A percentile compares a stretch with the other conserved stretches of the same genome.
These are phyloP conservation scores for Anthoptus insignis DNA, from an alignment of 2,888 invertebrate species.

Conservation along the genomic window DNA sequence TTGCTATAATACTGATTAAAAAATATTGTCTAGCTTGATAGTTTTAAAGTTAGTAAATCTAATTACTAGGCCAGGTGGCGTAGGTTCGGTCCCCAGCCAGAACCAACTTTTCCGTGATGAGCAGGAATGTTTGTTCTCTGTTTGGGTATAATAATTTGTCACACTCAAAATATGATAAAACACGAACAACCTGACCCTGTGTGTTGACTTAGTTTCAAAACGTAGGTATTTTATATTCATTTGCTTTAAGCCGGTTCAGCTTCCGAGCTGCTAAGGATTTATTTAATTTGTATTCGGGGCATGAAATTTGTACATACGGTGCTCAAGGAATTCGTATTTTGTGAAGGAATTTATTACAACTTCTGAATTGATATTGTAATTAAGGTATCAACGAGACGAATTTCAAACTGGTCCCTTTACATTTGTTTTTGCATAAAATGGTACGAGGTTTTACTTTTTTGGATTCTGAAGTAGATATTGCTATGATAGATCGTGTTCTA, in stretches of 20 bases:
- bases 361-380: conserved; percentile 18
- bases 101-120: no score
- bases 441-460: no score
- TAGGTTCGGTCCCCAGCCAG: no score
- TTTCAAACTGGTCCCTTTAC: not conserved
- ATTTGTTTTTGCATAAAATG: not conserved
- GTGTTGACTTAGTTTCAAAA: not conserved
- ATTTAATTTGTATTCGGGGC: conserved; percentile 66
- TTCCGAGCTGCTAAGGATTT: conserved; percentile 60
- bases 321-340: conserved; percentile 51
- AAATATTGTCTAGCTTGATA: no score
- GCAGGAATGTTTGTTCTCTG: no score
- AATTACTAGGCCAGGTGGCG: no score
- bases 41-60: no score
- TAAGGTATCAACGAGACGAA: not conserved
- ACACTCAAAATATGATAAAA: not conserved
- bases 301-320: conserved; percentile 62
- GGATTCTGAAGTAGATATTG: no score
- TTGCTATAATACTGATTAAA: no score
- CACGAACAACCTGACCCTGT: not conserved
- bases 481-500: no score
- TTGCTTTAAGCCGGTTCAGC: conserved; percentile 52
- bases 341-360: conserved; percentile 40
- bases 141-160: no score
- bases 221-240: conserved; percentile 55